These are phyloP conservation scores for Megalurothrips usitatus DNA, from an alignment of 2,888 invertebrate genomes.

Conservation along the genomic window DNA sequence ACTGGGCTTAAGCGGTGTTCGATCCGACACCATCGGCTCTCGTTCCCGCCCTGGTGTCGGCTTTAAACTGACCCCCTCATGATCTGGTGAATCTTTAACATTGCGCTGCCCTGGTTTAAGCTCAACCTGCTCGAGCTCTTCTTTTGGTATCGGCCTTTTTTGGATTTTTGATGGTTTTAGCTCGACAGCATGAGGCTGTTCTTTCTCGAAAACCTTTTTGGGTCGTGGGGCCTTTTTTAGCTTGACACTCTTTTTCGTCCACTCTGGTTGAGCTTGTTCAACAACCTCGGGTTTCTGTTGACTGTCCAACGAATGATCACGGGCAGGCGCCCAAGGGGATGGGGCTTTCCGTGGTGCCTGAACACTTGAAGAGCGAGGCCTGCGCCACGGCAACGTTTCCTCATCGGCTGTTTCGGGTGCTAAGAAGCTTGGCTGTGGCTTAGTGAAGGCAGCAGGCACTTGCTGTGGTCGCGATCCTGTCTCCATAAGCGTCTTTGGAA, in stretches of 20 bases:
- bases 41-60: slow-evolving; percentile 31
- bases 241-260: slow-evolving; percentile 61
- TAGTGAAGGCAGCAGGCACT: too few relatives aligned
- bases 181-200: not conserved
- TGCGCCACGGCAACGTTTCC: slow-evolving; percentile 39
- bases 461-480: too few relatives aligned
- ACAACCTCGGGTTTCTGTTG: slow-evolving; percentile 4
- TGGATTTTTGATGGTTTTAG: slow-evolving; percentile 48
- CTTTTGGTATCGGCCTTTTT: slow-evolving; percentile 46
- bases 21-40: not conserved
- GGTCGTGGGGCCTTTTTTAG: slow-evolving; percentile 40
- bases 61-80: slow-evolving; percentile 35
- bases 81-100: slow-evolving; percentile 32
- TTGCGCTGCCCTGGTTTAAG: slow-evolving; percentile 46
- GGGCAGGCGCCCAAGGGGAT: not conserved
- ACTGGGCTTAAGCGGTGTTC: not conserved
- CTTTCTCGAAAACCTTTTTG: not conserved
- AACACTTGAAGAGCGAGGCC: slow-evolving; percentile 40
- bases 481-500: too few relatives aligned
- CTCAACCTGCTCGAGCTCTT: slow-evolving; percentile 50
- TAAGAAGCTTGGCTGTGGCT: too few relatives aligned
- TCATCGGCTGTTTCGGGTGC: too few relatives aligned
- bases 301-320: slow-evolving; percentile 16
- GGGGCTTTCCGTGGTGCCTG: not conserved
- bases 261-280: slow-evolving; percentile 46